These are phyloP conservation scores for Bubalus kerabau DNA, from an alignment of 2,113 vertebrate species.

Conservation along the genomic window DNA sequence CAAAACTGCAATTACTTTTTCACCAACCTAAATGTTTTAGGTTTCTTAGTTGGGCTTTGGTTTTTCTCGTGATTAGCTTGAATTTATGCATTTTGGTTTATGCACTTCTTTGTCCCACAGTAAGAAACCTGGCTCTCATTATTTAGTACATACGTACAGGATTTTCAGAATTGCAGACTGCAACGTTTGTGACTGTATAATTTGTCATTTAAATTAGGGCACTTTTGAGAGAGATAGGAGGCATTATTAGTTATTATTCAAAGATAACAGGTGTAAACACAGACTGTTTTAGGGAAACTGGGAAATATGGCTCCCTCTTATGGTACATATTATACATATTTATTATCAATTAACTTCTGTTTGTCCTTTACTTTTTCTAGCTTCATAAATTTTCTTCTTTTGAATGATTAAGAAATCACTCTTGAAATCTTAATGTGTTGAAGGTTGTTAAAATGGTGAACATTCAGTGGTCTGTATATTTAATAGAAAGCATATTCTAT, in stretches of 20 bases:
- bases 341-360: neutral
- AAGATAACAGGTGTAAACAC: neutral
- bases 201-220: neutral
- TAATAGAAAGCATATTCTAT: slow-evolving; percentile 7
- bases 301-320: neutral
- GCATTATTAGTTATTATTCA: neutral
- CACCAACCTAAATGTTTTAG: neutral
- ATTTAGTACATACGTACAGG: neutral
- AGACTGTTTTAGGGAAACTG: neutral
- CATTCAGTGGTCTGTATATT: neutral
- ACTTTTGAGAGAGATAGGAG: neutral
- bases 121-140: neutral
- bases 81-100: neutral
- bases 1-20: neutral
- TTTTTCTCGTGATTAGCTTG: neutral
- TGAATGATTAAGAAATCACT: slow-evolving; percentile 4
- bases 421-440: neutral
- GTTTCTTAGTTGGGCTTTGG: neutral
- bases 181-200: neutral
- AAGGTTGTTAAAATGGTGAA: slow-evolving; percentile 26
- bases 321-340: neutral
- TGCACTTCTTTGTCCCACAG: neutral
- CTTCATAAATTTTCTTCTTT: slow-evolving; percentile 1
- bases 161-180: neutral
- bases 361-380: neutral